phyloP scores from a whole-genome alignment of 2,113 vertebrate genomes.

The Ibidorhyncha struthersii region DNA sequence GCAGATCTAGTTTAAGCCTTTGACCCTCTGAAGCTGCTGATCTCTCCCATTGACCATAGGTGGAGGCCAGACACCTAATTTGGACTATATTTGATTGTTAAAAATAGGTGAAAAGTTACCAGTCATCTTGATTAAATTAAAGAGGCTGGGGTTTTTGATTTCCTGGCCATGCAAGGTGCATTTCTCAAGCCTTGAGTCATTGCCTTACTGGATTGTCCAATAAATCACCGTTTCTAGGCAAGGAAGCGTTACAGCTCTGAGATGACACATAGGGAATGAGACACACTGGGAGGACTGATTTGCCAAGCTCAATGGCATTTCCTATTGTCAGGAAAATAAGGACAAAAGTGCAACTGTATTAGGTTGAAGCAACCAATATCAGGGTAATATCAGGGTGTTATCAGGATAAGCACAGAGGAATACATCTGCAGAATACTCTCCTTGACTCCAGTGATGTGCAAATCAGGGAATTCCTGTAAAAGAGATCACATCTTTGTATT shows the following conservation, averaged over 20 bases:
- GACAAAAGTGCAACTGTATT: not conserved
- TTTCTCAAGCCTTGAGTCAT: not conserved
- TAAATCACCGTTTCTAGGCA: not conserved
- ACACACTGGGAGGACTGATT: not conserved
- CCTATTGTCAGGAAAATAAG: not conserved
- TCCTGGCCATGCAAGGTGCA: not conserved
- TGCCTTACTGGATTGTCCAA: not conserved
- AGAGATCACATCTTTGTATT: not conserved
- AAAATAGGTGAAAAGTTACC: not conserved
- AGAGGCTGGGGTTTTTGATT: not conserved
- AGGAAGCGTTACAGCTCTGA: not conserved
- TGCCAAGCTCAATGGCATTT: not conserved
- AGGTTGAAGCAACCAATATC: not conserved
- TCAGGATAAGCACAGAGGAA: not conserved
- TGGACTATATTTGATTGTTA: not conserved
- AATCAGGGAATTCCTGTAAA: not conserved
- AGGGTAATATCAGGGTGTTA: no score
- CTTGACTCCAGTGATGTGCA: not conserved
- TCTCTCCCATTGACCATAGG: not conserved
- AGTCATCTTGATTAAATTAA: not conserved
- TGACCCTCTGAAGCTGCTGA: not conserved
- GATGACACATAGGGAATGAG: not conserved
- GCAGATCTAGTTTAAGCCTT: not conserved
- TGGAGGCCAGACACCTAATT: not conserved
- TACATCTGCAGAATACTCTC: not conserved